A percentile compares a stretch with the other conserved stretches of the same genome.
These are phyloP conservation scores for Psettodes erumei DNA, from an alignment of 2,113 vertebrate genomes.

Conservation along the genomic window DNA sequence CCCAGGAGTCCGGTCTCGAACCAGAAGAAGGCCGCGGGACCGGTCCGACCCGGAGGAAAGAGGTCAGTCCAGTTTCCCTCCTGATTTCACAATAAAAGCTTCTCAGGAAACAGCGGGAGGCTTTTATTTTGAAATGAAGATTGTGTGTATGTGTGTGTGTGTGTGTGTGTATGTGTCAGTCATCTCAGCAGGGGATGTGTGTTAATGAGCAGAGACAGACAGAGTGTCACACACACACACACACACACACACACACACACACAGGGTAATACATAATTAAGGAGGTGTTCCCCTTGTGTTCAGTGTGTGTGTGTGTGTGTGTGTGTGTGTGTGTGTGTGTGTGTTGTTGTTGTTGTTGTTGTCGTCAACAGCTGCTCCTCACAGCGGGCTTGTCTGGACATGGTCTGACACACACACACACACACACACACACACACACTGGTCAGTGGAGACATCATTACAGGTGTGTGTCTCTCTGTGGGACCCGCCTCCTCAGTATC, in stretches of 20 bases:
- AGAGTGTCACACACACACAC: conserved; percentile 1
- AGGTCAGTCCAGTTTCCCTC: conserved; percentile 28
- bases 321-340: not conserved
- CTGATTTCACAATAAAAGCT: not conserved
- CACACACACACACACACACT: conserved; percentile 25
- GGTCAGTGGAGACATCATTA: conserved; percentile 81
- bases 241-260: conserved; percentile 1
- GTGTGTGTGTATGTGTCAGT: not conserved
- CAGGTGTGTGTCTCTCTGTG: conserved; percentile 62
- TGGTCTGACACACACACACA: conserved; percentile 10
- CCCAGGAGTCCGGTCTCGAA: conserved; percentile 1
- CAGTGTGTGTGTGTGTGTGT: not conserved
- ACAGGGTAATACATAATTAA: too few relatives aligned
- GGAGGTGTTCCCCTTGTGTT: not conserved
- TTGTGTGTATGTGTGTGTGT: not conserved
- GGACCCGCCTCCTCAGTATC: conserved; percentile 21
- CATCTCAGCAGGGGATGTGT: conserved; percentile 1
- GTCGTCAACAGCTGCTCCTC: conserved; percentile 38
- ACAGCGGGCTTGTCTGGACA: conserved; percentile 50
- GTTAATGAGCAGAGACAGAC: not conserved
- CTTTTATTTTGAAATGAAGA: not conserved
- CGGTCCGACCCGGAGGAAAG: conserved; percentile 4
- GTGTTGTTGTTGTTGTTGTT: not conserved
- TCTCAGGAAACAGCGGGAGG: not conserved
- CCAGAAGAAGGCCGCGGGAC: conserved; percentile 6